Percentiles rank a stretch among this genome's conserved stretches.
Conservation (phyloP, 2,888 invertebrate species). For the Aproaerema taeniolella region DNA sequence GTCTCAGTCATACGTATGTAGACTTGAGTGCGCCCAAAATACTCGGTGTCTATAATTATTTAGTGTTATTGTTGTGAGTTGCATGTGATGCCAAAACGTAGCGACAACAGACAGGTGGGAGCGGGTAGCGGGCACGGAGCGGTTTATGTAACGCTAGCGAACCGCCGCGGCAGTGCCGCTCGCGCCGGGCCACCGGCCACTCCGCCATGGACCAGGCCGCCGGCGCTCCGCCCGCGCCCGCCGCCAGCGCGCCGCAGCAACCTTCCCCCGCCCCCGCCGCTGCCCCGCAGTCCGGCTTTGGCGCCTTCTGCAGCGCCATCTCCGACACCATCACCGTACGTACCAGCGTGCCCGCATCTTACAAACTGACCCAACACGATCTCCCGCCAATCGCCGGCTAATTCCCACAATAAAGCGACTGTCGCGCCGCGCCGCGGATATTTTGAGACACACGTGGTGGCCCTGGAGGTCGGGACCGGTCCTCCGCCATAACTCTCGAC, state of each 20-base stretch:
- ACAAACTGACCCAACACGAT: conserved; percentile 38
- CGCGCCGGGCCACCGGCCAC: conserved; percentile 34
- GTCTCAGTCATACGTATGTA: conserved; percentile 31
- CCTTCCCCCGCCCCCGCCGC: conserved; percentile 45
- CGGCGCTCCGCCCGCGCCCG: conserved; percentile 45
- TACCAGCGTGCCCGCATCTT: conserved; percentile 38
- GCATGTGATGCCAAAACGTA: conserved; percentile 66
- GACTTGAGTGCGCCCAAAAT: conserved; percentile 54
- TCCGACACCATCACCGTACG: conserved; percentile 72
- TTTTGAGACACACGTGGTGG: conserved; percentile 73
- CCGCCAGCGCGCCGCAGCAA: conserved; percentile 42
- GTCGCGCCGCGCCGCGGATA: conserved; percentile 45
- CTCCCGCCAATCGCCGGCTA: conserved; percentile 45
- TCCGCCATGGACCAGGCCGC: conserved; percentile 28
- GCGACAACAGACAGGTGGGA: conserved; percentile 71
- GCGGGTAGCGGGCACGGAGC: conserved; percentile 50
- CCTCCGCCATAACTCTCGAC: conserved; percentile 32
- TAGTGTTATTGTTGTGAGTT: conserved; percentile 68
- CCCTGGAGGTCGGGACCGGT: conserved; percentile 52
- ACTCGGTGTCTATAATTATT: conserved; percentile 69
- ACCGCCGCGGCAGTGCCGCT: conserved; percentile 55
- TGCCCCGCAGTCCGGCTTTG: conserved; percentile 59
- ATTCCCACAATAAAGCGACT: conserved; percentile 33
- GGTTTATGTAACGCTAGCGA: conserved; percentile 60
- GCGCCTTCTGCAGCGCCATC: conserved; percentile 73